These are phyloP conservation scores for Drymodes brunneopygia DNA, from an alignment of 2,113 vertebrate species.

Conservation along the genomic window DNA sequence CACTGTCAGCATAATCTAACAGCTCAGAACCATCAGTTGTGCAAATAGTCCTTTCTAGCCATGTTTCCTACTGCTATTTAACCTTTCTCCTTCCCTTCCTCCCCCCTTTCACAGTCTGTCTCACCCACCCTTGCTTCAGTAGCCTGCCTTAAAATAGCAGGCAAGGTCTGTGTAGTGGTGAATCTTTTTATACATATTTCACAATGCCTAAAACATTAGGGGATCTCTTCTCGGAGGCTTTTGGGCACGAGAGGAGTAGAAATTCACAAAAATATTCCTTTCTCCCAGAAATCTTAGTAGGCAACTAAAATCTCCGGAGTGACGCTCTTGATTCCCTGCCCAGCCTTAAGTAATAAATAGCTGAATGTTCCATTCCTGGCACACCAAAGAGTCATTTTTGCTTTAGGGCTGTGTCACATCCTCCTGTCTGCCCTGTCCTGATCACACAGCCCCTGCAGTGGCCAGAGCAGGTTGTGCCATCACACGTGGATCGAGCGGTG, in stretches of 20 bases:
- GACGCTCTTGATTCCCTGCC: neutral
- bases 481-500: rapidly evolving
- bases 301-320: neutral
- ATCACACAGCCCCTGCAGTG: neutral
- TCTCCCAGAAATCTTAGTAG: neutral
- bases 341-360: neutral
- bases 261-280: neutral
- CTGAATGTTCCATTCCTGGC: neutral
- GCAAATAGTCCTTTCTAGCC: constrained; percentile 49
- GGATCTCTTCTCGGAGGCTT: neutral
- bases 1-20: constrained; percentile 62
- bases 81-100: constrained; percentile 46
- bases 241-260: neutral
- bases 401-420: neutral
- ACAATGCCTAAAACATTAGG: neutral
- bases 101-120: constrained; percentile 37
- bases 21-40: constrained; percentile 59
- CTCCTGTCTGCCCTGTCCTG: neutral
- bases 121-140: neutral
- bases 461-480: neutral
- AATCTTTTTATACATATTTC: neutral
- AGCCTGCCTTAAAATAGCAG: constrained; percentile 50
- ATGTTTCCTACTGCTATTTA: constrained; percentile 42
- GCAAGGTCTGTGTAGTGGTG: neutral
- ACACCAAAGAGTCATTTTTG: neutral